Evolutionary conservation across 2,888 invertebrate species (phyloP), one percentile per base, ranked within the genome.

Genomic region (Mayetiola destructor): DNA sequence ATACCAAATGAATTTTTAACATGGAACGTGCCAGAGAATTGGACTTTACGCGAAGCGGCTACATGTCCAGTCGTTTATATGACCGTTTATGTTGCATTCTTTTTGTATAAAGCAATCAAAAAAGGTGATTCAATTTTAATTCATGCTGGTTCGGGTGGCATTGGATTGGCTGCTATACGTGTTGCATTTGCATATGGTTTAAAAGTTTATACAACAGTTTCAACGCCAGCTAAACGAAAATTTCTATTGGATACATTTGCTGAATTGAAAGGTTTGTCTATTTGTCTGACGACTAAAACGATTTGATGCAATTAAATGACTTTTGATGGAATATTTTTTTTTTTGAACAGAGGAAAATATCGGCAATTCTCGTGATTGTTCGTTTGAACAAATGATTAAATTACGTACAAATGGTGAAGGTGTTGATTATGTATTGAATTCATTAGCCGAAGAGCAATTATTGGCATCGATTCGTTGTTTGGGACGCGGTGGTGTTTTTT

Each of bases 381-480:
- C 84, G 1, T 97, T 97, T 69, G 94, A 95, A 69, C 79, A 82
- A 61, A 82, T 93, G 79, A 79, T 97, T 57, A 77, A 84, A 63
- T 76, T 76, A 53, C 79, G 82, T 65, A 95, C 95, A 0, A 77
- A 84, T 8, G 94, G 95, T 12, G 77, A 77, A 63, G 94, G 95
- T 36, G 95, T 97, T 0, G 89, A 97, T 66, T 73, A 94, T 56
- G 87, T 96, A 14, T 73, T 92, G 8, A 97, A 97, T 70, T 94
- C 93, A 0, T 73, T 97, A 42, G 82, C 94, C 0, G 94, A 91
- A 65, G 94, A 96, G 52, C 95, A 95, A 70, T 76, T 95, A 1
- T 77, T 80, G 65, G 86, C 82, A 0, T 82, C 82, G 0, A 68
- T 81, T 0, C 72, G 81, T 3, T 84, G 83, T 62, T 68, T 84